A percentile compares a stretch with the other conserved stretches of the same genome.
phyloP scores from a whole-genome alignment of 2,113 vertebrate species.

The Tachysurus vachellii region DNA sequence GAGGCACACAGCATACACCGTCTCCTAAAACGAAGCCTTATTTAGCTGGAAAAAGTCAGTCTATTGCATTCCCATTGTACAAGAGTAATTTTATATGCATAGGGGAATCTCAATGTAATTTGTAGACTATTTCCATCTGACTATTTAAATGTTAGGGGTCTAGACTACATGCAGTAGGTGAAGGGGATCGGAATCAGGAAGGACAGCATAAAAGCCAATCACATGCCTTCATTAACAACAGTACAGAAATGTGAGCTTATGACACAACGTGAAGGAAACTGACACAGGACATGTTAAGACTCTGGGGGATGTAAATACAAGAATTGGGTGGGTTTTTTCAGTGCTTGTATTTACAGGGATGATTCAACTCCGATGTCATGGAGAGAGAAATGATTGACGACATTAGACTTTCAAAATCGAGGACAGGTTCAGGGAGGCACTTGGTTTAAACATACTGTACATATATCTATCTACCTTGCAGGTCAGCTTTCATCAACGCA shows the following conservation, averaged over 20 bases:
- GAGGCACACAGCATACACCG: neutral
- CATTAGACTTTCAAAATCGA: slow-evolving; percentile 45
- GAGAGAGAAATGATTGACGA: slow-evolving; percentile 43
- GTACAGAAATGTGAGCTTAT: slow-evolving; percentile 34
- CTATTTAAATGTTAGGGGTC: slow-evolving; percentile 8
- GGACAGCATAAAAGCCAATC: slow-evolving; percentile 28
- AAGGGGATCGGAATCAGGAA: slow-evolving; percentile 18
- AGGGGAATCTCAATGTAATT: slow-evolving; percentile 16
- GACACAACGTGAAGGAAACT: slow-evolving; percentile 37
- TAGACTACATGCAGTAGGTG: slow-evolving; percentile 45
- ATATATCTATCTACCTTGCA: slow-evolving; percentile 97
- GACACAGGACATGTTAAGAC: slow-evolving; percentile 40
- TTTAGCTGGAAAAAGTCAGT: slow-evolving; percentile 6
- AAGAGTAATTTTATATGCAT: neutral
- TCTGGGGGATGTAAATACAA: slow-evolving; percentile 53
- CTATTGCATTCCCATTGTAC: slow-evolving; percentile 10
- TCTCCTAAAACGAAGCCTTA: slow-evolving; percentile 14
- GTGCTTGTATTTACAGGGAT: slow-evolving; percentile 54
- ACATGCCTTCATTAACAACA: slow-evolving; percentile 44
- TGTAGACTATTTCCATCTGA: slow-evolving; percentile 15
- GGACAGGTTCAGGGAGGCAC: slow-evolving; percentile 39
- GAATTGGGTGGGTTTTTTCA: neutral
- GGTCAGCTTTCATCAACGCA: slow-evolving; percentile 99
- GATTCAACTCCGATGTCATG: slow-evolving; percentile 27
- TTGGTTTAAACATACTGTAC: slow-evolving; percentile 84